Base-by-base conservation (phyloP, 1,140 invertebrate genomes). In the Phocides pigmalion region DNA sequence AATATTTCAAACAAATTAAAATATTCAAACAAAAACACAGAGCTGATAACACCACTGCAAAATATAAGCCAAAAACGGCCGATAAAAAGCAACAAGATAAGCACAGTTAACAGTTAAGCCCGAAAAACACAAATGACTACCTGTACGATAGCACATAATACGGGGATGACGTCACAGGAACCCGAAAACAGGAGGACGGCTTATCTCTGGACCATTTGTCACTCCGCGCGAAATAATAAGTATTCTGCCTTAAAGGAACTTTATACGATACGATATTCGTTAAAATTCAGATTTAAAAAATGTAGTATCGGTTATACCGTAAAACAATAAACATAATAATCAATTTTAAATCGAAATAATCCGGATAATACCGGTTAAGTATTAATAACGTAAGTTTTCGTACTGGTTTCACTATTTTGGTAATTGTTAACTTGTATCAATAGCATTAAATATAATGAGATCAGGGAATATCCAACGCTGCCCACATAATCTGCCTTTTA, bases 141-240 rank as follows among this genome's bases (percentile, higher is more conserved):
- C 41, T 42, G 41, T 42, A 42, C 41, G 14, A 1, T 20, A 20
- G 14, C 47, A 50, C 49, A 39, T 12, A 53, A 53, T 39, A 14
- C 50, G 32, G 35, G n/a, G n/a, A 19, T 53, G 50, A 39, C 50
- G 50, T 53, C 50, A 53, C 32, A 12, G 50, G 11, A 39, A 12
- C 51, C 47, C 28, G 49, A 32, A 51, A 51, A 51, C 56, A 51
- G 20, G 39, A 64, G 53, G 41, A 61, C 64, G 62, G 41, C 56
- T 74, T 74, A 74, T 74, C 64, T 68, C 64, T 20, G 32, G 58
- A 41, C 63, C 65, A 70, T 74, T 70, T 70, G 71, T 74, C 71
- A 74, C 71, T 63, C 53, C 51, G 64, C 65, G 59, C 39, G 49
- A 70, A 74, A 74, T 74, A 74, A 74, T 74, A 74, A 74, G 72